A percentile compares a stretch with the other conserved stretches of the same genome.
These are phyloP conservation scores for Chrysolina americana DNA, from an alignment of 2,888 invertebrate species.

Conservation along the genomic window DNA sequence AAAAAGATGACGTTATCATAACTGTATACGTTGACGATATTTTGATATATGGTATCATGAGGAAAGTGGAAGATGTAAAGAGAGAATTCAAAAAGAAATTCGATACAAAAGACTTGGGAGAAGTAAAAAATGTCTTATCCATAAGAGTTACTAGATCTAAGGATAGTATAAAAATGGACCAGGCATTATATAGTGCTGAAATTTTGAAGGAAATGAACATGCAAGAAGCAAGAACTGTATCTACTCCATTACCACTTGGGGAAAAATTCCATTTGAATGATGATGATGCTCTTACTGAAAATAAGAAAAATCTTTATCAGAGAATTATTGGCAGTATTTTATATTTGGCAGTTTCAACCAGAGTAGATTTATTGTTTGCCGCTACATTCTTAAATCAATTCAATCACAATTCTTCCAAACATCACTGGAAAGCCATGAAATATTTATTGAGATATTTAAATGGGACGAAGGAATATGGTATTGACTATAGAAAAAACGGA, in stretches of 20 bases:
- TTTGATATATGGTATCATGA: not conserved
- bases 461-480: not conserved
- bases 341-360: not conserved
- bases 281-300: not conserved
- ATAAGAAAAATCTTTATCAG: not conserved
- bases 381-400: not conserved
- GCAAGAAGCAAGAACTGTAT: not conserved
- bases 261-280: not conserved
- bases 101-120: not conserved
- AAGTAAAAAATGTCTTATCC: not conserved
- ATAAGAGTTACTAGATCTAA: not conserved
- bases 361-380: not conserved
- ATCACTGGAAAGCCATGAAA: not conserved
- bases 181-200: not conserved
- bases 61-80: not conserved
- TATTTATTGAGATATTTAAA: not conserved
- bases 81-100: conserved; percentile 2
- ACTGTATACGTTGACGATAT: not conserved
- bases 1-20: not conserved
- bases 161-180: not conserved
- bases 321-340: conserved; percentile 3
- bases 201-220: not conserved
- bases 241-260: not conserved
- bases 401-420: not conserved
- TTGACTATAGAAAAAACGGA: not conserved